These are phyloP conservation scores for Microtus richardsoni DNA, from an alignment of 2,113 vertebrate genomes.

Conservation along the genomic window DNA sequence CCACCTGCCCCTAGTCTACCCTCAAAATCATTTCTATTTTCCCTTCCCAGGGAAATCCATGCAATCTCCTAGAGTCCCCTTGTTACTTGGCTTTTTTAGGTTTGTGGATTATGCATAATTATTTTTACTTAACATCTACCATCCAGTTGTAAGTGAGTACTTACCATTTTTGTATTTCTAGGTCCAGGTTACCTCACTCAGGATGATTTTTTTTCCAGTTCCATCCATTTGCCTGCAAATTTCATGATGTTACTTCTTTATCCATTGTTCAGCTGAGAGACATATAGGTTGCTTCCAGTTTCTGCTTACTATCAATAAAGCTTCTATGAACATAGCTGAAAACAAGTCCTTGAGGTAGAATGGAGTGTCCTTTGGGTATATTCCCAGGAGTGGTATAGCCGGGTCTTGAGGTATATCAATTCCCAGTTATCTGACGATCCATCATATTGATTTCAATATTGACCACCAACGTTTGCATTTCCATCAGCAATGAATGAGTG, in stretches of 20 bases:
- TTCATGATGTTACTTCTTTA: neutral
- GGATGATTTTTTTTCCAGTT: neutral
- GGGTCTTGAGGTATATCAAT: neutral
- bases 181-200: neutral
- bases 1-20: neutral
- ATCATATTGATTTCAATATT: neutral
- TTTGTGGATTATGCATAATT: neutral
- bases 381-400: neutral
- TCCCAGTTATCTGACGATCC: neutral
- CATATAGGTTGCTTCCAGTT: neutral
- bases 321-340: neutral
- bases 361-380: neutral
- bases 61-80: neutral
- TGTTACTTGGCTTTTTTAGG: neutral
- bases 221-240: neutral
- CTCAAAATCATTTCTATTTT: neutral
- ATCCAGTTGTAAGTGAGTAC: neutral
- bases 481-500: neutral
- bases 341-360: neutral
- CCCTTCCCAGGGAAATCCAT: neutral
- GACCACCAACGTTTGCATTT: neutral
- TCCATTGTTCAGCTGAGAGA: neutral
- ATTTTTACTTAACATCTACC: neutral
- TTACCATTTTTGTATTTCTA: neutral
- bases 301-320: neutral